These are phyloP conservation scores for Brachynemurus nebulosus DNA, from an alignment of 2,888 invertebrate species.

Conservation along the genomic window DNA sequence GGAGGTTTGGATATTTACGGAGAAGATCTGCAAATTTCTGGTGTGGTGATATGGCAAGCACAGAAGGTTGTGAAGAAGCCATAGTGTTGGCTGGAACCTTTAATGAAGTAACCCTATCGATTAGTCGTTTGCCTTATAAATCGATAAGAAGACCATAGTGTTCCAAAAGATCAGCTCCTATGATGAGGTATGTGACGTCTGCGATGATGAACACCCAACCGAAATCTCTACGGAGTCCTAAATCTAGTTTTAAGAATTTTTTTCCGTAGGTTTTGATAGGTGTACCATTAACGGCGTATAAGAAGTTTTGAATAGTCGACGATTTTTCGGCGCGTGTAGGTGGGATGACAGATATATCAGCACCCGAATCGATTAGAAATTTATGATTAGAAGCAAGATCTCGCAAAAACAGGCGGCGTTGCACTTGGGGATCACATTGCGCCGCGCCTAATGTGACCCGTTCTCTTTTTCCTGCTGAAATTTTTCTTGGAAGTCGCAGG, in stretches of 20 bases:
- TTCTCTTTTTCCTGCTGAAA: too few species aligned
- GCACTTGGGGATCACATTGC: not conserved
- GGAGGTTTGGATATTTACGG: constrained; percentile 7
- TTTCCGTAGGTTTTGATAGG: not conserved
- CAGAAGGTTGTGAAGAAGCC: not conserved
- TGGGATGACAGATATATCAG: constrained; percentile 13
- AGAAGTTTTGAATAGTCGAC: not conserved
- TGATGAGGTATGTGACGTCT: constrained; percentile 17
- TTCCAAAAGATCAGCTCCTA: constrained; percentile 17
- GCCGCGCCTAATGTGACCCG: not conserved
- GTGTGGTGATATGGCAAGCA: not conserved
- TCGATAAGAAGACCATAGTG: constrained; percentile 13
- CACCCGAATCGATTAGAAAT: constrained; percentile 14
- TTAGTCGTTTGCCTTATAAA: constrained; percentile 8
- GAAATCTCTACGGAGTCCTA: constrained; percentile 17
- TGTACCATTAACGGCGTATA: constrained; percentile 1
- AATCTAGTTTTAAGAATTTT: constrained; percentile 9
- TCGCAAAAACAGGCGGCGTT: constrained; percentile 6
- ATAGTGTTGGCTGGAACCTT: not conserved
- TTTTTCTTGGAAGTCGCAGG: not conserved
- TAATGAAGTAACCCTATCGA: constrained; percentile 4
- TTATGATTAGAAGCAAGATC: constrained; percentile 8
- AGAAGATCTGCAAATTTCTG: not conserved
- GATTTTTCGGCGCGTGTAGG: not conserved
- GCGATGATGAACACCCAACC: constrained; percentile 18